Evolutionary conservation across 2,888 invertebrate genomes (phyloP).

Genomic region (Melinaea marsaeus): DNA sequence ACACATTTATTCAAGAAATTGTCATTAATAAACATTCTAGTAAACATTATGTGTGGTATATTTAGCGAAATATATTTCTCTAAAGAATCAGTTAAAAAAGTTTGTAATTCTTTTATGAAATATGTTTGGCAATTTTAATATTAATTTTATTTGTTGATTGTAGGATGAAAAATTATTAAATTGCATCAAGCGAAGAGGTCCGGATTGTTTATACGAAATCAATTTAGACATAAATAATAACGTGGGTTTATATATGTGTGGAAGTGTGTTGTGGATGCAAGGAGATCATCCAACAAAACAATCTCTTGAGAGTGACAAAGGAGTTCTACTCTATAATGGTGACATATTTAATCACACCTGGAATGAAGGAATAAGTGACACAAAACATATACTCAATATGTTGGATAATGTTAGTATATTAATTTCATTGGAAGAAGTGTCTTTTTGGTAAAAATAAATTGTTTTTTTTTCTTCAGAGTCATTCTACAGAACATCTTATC

Average conservation of each 20-base stretch:
- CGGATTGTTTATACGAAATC: constrained; percentile 58
- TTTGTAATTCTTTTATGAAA: constrained; percentile 26
- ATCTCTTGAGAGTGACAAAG: constrained; percentile 80
- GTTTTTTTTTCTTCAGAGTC: constrained; percentile 38
- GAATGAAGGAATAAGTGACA: constrained; percentile 67
- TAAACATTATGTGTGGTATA: constrained; percentile 72
- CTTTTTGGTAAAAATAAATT: constrained; percentile 31
- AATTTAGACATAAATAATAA: constrained; percentile 38
- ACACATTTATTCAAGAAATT: no score
- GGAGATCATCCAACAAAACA: constrained; percentile 81
- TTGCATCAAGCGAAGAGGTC: constrained; percentile 77
- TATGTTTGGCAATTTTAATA: constrained; percentile 11
- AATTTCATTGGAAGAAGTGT: constrained; percentile 14
- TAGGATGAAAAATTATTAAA: constrained; percentile 61
- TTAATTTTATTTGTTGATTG: constrained; percentile 20
- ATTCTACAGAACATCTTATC: constrained; percentile 48
- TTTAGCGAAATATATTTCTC: constrained; percentile 62
- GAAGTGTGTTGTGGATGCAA: constrained; percentile 90
- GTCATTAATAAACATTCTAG: not conserved
- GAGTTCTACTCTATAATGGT: constrained; percentile 91
- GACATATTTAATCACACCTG: constrained; percentile 84
- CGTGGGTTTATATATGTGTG: constrained; percentile 57
- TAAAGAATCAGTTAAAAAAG: constrained; percentile 34
- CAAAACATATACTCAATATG: constrained; percentile 67
- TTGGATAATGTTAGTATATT: constrained; percentile 39